Base-by-base conservation (phyloP, 2,888 invertebrate species). In the Cenopis cana region DNA sequence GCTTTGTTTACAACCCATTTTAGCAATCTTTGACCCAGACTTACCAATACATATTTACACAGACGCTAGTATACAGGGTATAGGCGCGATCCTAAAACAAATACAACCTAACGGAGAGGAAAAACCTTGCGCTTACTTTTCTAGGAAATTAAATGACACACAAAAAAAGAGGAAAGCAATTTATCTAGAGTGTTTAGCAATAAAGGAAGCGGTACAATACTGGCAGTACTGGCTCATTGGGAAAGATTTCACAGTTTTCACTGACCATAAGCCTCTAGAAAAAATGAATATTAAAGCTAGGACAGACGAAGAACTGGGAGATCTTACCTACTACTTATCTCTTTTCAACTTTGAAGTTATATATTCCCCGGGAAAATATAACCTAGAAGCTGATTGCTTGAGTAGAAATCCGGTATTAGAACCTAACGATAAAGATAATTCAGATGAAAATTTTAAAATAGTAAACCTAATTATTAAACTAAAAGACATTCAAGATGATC, bases 1-100 rank as follows among this genome's bases (percentile, higher is more conserved):
- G 2, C 17, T 68, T 0, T 50, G 67, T 59, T 2, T 20, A n/a
- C 17, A 20, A 41, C 49, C 18, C 12, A 50, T 71, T 52, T 36
- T 62, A 1, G 18, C 10, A 11, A 66, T 66, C 18, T 66, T 56
- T 33, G 55, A 66, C 12, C 65, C 55, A 0, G 17, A 66, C 0
- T 12, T 46, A 18, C 66, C 56, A 4, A 24, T 24, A 24, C 24
- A 24, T 24, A 24, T 24, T 24, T 24, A 24, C 4, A 24, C 24
- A 24, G 24, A 24, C 24, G 24, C 24, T 24, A 24, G 24, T 24
- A 24, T 24, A 24, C 24, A 24, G 24, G 24, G 24, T 4, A 24
- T 24, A 24, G 24, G 24, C 24, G 24, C 24, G 24, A 24, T 24
- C 24, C 24, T 24, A 24, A 24, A 24, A 24, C 24, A 24, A 24